Evolutionary conservation across 2,113 vertebrate species (phyloP).

Genomic region (Crotalus horridus): DNA sequence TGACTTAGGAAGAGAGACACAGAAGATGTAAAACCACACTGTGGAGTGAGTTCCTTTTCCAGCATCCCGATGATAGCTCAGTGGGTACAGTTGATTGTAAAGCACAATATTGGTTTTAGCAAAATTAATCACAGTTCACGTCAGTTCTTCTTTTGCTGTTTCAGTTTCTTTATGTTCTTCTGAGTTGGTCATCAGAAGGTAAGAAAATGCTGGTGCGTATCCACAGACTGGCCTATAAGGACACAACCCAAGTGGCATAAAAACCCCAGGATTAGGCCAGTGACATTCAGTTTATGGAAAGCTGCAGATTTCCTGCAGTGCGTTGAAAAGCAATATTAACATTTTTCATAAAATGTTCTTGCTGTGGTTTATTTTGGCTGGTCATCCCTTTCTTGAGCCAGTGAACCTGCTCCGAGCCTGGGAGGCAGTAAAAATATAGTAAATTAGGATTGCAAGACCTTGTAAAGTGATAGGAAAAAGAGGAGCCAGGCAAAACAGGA

Average conservation of each 20-base stretch:
- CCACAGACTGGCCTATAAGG: background rate
- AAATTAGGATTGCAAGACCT: conserved; percentile 13
- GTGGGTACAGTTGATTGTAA: conserved; percentile 38
- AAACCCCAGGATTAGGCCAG: background rate
- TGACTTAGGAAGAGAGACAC: background rate
- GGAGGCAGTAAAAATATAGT: conserved; percentile 24
- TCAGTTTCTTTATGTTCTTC: conserved; percentile 24
- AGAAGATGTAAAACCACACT: background rate
- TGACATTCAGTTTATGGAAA: conserved; percentile 21
- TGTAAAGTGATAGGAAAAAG: conserved; percentile 8
- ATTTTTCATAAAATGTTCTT: conserved; percentile 49
- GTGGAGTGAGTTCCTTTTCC: conserved; percentile 47
- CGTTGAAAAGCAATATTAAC: conserved; percentile 49
- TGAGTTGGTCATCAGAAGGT: conserved; percentile 34
- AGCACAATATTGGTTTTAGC: conserved; percentile 44
- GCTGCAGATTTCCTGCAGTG: conserved; percentile 14
- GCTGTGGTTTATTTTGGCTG: conserved; percentile 57
- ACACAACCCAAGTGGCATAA: background rate
- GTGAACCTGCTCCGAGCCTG: conserved; percentile 44
- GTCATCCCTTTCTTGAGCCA: background rate
- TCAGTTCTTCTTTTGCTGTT: conserved; percentile 17
- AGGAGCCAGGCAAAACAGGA: background rate
- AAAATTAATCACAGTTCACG: conserved; percentile 51
- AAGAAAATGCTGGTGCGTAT: conserved; percentile 7
- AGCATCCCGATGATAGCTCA: conserved; percentile 34